Percentiles rank a stretch among this genome's conserved stretches.
phyloP scores from a whole-genome alignment of 2,113 vertebrate genomes.

The Hyperopisus bebe region DNA sequence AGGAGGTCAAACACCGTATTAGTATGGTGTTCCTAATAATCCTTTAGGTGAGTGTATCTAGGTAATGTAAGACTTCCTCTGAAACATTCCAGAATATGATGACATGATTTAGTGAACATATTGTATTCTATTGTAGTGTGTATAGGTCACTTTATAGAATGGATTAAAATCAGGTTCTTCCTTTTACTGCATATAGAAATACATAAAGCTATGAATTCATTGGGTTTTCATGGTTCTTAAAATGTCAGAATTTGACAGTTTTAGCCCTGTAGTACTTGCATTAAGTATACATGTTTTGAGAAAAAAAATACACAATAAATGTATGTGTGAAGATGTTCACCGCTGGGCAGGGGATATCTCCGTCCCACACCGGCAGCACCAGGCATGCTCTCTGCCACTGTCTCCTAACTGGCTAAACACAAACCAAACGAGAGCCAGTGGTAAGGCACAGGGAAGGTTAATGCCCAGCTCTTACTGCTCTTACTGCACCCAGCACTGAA shows the following conservation, averaged over 20 bases:
- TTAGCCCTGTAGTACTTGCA: background rate
- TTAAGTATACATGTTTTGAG: background rate
- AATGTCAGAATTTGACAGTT: background rate
- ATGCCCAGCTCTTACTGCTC: background rate
- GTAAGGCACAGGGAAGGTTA: background rate
- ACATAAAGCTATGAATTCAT: background rate
- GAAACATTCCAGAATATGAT: no score
- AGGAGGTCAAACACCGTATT: no score
- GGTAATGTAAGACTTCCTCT: no score
- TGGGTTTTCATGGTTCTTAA: background rate
- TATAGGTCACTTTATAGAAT: background rate
- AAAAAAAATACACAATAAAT: background rate
- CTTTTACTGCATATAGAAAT: background rate
- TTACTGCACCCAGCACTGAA: background rate
- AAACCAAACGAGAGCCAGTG: background rate
- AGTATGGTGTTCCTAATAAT: no score
- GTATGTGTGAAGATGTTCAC: background rate
- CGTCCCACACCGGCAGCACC: background rate
- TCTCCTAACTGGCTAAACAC: background rate
- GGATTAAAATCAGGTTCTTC: background rate
- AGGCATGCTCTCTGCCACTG: constrained; percentile 15
- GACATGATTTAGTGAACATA: no score
- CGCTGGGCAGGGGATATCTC: background rate
- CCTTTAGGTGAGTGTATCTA: no score
- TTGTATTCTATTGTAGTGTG: background rate